These are phyloP conservation scores for Caretta caretta DNA, from an alignment of 2,113 vertebrate genomes.

Conservation along the genomic window DNA sequence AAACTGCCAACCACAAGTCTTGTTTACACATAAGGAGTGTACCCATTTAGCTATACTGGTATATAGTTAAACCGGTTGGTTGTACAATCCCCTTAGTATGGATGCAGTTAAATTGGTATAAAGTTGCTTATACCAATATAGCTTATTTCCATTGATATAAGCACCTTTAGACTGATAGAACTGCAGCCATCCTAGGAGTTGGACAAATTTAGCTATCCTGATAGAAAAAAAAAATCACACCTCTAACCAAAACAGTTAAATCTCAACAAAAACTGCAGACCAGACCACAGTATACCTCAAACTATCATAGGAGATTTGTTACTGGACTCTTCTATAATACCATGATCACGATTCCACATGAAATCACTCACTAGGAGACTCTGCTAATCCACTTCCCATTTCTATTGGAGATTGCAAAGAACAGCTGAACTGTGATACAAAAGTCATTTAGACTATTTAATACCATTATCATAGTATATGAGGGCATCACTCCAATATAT, in stretches of 20 bases:
- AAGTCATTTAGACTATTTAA: too few species aligned
- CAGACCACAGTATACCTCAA: not conserved
- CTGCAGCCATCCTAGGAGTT: not conserved
- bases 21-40: not conserved
- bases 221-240: not conserved
- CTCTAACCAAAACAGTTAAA: not conserved
- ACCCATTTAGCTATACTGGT: not conserved
- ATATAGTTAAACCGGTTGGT: not conserved
- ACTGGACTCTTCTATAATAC: not conserved
- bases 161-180: not conserved
- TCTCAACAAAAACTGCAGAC: not conserved
- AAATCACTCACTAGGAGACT: too few species aligned
- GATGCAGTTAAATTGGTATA: not conserved
- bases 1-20: not conserved
- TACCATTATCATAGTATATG: too few species aligned
- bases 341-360: not conserved
- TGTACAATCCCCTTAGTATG: not conserved
- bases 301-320: not conserved
- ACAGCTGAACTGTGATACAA: not conserved
- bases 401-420: not conserved
- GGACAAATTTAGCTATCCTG: not conserved
- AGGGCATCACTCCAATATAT: too few species aligned
- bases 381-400: rapidly evolving
- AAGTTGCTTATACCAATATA: not conserved
- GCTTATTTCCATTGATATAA: not conserved